Evolutionary conservation across 1,140 invertebrate genomes (phyloP), one percentile per base, ranked within the genome.

Genomic region (Anoplolepis gracilipes): DNA sequence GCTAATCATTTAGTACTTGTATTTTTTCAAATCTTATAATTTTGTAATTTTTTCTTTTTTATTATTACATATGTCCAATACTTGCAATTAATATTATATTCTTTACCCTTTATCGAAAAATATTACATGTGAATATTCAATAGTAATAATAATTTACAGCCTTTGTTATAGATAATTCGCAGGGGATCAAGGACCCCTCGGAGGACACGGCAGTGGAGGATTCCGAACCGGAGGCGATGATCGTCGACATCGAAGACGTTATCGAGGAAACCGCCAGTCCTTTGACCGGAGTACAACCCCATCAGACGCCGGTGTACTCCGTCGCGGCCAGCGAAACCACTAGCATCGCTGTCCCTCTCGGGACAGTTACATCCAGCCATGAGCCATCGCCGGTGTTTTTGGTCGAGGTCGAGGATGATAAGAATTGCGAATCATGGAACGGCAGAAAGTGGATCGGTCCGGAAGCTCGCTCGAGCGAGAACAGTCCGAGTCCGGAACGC

Each of bases 301-400:
- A 96, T 39, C 96, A 97, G 86, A 97, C 96, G 28, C 97, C 97
- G 0, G 96, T 97, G 0, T 97, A 97, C 88, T 90, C 96, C 95
- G 82, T 96, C 92, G 81, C 96, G 94, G 77, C 95, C 93, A 92
- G 95, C 92, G 72, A 94, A 85, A 93, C 93, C n/a, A 92, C 90
- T 19, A 93, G 94, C 65, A 92, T 95, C 46, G 94, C 92, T 6
- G 89, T 94, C 39, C 93, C 93, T 0, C 91, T 93, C 42, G 92
- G 92, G 8, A 93, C 92, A 8, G 92, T 93, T 0, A 92, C 92
- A 0, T 90, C 93, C 2, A 93, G 92, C 39, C 92, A 93, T 57
- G 91, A 93, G 55, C 90, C 90, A 1, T 93, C 92, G 0, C 92
- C 93, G 2, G 90, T 91, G 0, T 92, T 91, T 42, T 76, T 93